Base-by-base conservation (phyloP, 2,797 vertebrate genomes). In the Hippopotamyrus pictus region DNA sequence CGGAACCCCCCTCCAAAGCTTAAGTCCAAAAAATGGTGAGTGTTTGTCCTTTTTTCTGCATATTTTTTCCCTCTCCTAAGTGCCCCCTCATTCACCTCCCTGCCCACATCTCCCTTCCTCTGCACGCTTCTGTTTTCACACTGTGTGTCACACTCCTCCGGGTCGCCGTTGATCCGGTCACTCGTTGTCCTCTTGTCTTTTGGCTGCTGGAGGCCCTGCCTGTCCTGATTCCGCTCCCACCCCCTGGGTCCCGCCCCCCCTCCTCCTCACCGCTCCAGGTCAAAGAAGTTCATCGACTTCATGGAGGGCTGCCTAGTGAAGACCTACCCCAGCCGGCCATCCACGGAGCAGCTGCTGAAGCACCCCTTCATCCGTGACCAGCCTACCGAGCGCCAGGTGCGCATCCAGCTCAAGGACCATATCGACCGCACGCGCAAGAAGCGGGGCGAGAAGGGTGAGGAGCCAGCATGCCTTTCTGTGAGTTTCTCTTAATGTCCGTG, bases 11-110 rank as follows among this genome's bases (percentile, higher is more conserved):
- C 98, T 76, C 97, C 98, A 0, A 97, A 97, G 94, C 97, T 98
- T 79, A 98, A 98, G 93, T 98, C 98, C 90, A 98, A 98, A 94
- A 99, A 99, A 94, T 99, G 98, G 98, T 98, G 93, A 96, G 96
- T 94, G 82, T 88, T 53, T 44, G 8, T 29, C 17, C 88, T 48
- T 3, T 82, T 11, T 41, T 59, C 46, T 76, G 19, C 2, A 5
- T 22, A 12, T 85, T 85, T 48, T 46, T 79, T 19, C 5, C 5
- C 7, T 41, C 12, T 76, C 33, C 41, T 41, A 44, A 41, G 3
- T 29, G 29, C 44, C n/a, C 89, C 90, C 59, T 51, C 41, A 8
- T 53, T 19, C 11, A n/a, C 59, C 62, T 22, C 89, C 82, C 82
- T 12, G 44, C 1, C 17, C 3, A 90, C 89, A 91, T 86, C 91